phyloP scores from a whole-genome alignment of 2,113 vertebrate species.

The Melanerpes aurifrons region DNA sequence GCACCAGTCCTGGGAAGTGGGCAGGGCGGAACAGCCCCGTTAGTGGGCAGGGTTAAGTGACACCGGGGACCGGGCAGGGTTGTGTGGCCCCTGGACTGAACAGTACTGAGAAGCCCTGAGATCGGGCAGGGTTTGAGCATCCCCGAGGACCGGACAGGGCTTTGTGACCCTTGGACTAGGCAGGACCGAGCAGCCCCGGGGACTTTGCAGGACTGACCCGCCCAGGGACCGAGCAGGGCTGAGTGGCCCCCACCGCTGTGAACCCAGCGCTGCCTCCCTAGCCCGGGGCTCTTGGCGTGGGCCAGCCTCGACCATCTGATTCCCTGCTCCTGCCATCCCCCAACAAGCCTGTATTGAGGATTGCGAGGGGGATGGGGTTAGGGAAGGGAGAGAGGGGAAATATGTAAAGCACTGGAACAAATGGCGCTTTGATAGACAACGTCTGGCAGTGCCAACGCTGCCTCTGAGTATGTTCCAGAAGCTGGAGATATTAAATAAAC shows the following conservation, averaged over 20 bases:
- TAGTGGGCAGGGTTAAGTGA: no score
- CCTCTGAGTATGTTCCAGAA: constrained; percentile 65
- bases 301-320: not conserved
- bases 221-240: not conserved
- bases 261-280: not conserved
- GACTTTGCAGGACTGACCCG: not conserved
- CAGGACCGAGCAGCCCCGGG: not conserved
- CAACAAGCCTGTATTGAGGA: not conserved
- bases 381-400: not conserved
- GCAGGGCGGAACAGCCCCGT: not conserved
- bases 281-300: not conserved
- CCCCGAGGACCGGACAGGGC: not conserved
- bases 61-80: no score
- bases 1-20: no score
- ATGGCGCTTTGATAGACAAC: constrained; percentile 62
- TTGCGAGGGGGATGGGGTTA: not conserved
- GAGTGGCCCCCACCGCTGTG: not conserved
- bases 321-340: not conserved
- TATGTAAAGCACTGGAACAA: constrained; percentile 61
- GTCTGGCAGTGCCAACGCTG: constrained; percentile 64
- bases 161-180: not conserved
- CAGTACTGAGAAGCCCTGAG: no score
- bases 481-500: constrained; percentile 78
- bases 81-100: no score
- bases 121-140: no score